Conservation (phyloP, 2,888 invertebrate species). For the Timema podura region DNA sequence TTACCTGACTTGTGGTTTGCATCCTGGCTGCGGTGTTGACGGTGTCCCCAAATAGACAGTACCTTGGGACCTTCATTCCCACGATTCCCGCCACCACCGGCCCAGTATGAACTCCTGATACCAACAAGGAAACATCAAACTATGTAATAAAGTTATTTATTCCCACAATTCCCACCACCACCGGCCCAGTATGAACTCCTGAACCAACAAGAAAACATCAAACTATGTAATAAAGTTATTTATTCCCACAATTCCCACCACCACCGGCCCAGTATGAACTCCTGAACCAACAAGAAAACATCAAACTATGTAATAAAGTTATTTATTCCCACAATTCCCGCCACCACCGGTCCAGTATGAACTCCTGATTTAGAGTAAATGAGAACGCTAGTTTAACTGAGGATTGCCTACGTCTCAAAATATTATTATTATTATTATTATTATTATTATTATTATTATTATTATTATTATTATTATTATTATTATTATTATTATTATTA, state of each 20-base stretch:
- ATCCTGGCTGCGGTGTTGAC: conserved; percentile 89
- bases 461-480: too few relatives aligned
- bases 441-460: background rate
- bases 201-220: conserved; percentile 1
- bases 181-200: conserved; percentile 83
- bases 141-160: conserved; percentile 52
- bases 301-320: background rate
- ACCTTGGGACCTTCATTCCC: conserved; percentile 77
- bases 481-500: too few relatives aligned
- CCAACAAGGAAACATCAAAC: background rate
- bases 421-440: too few relatives aligned
- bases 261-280: conserved; percentile 83
- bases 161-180: conserved; percentile 84
- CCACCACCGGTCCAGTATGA: conserved; percentile 84
- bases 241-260: conserved; percentile 81
- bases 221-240: conserved; percentile 46
- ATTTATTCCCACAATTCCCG: conserved; percentile 82
- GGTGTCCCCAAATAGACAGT: conserved; percentile 87
- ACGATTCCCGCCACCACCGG: conserved; percentile 86
- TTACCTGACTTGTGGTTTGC: conserved; percentile 66
- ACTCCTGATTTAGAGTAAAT: too few relatives aligned
- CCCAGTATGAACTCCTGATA: conserved; percentile 74
- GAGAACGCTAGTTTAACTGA: too few relatives aligned
- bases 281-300: conserved; percentile 46
- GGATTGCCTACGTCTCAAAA: too few relatives aligned